Evolutionary conservation across 2,888 invertebrate genomes (phyloP).

Genomic region (Strigamia maritima): DNA sequence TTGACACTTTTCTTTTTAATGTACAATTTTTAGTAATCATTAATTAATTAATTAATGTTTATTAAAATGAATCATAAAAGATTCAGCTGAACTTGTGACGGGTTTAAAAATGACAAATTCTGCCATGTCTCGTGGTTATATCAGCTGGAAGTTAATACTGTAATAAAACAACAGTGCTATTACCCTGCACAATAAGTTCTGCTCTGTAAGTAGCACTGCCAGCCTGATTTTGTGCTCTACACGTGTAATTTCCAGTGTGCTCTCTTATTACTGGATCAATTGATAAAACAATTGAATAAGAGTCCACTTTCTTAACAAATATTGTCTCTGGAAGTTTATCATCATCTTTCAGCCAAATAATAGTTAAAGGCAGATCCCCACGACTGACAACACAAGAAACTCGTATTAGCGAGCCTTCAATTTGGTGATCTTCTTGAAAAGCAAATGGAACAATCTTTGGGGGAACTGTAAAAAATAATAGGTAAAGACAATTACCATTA

Average conservation of each 20-base stretch:
- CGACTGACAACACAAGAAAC: conserved; percentile 37
- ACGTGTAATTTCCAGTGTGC: conserved; percentile 34
- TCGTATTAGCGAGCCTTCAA: conserved; percentile 24
- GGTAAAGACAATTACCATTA: conserved; percentile 29
- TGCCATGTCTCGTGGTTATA: too few relatives aligned
- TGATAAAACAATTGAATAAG: conserved; percentile 29
- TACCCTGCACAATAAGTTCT: conserved; percentile 32
- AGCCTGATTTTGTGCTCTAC: conserved; percentile 28
- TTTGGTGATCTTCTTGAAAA: conserved; percentile 34
- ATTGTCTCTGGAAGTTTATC: neutral
- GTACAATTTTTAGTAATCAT: too few relatives aligned
- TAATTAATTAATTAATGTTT: too few relatives aligned
- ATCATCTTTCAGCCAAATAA: conserved; percentile 34
- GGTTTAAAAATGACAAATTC: too few relatives aligned
- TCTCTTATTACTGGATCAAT: conserved; percentile 36
- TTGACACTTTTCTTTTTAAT: too few relatives aligned
- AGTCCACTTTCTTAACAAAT: neutral
- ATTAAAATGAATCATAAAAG: too few relatives aligned
- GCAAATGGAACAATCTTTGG: conserved; percentile 37
- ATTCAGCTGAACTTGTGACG: too few relatives aligned
- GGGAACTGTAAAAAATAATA: conserved; percentile 30
- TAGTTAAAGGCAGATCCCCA: conserved; percentile 33
- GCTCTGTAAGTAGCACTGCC: conserved; percentile 4
- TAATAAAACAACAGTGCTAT: neutral
- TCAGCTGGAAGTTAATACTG: neutral